Evolutionary conservation across 2,113 vertebrate species (phyloP).

Genomic region (Corynorhinus townsendii): DNA sequence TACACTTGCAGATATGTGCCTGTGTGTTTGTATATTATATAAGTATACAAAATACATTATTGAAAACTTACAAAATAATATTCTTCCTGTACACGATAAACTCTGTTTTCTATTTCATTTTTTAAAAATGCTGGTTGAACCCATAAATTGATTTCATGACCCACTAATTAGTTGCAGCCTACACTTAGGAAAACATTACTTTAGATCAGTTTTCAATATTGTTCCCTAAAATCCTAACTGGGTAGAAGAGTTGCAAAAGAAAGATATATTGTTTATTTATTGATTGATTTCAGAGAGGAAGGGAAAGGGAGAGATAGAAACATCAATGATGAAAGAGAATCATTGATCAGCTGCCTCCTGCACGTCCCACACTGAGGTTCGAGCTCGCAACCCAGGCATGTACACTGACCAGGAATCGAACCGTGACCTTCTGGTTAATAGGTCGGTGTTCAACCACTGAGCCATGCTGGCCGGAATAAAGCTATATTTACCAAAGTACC

Average conservation of each 20-base stretch:
- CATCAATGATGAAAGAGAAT: too few species aligned
- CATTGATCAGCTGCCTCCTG: too few species aligned
- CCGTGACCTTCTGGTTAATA: too few species aligned
- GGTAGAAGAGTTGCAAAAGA: background rate
- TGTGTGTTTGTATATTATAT: background rate
- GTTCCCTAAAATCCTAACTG: background rate
- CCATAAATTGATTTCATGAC: background rate
- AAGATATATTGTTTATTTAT: background rate
- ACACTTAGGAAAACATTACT: conserved; percentile 19
- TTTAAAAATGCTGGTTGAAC: background rate
- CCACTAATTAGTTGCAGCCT: background rate
- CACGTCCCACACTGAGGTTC: too few species aligned
- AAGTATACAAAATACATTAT: background rate
- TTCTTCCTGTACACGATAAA: background rate
- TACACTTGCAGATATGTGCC: background rate
- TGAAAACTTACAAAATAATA: background rate
- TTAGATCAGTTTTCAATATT: background rate
- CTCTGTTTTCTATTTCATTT: background rate
- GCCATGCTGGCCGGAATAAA: background rate
- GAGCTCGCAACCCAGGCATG: too few species aligned
- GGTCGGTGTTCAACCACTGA: too few species aligned
- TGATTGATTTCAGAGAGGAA: too few species aligned
- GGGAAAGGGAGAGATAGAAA: too few species aligned
- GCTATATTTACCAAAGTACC: background rate
- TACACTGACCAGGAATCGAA: too few species aligned